These are phyloP conservation scores for Sciurus vulgaris DNA, from an alignment of 2,797 vertebrate species.

Conservation along the genomic window DNA sequence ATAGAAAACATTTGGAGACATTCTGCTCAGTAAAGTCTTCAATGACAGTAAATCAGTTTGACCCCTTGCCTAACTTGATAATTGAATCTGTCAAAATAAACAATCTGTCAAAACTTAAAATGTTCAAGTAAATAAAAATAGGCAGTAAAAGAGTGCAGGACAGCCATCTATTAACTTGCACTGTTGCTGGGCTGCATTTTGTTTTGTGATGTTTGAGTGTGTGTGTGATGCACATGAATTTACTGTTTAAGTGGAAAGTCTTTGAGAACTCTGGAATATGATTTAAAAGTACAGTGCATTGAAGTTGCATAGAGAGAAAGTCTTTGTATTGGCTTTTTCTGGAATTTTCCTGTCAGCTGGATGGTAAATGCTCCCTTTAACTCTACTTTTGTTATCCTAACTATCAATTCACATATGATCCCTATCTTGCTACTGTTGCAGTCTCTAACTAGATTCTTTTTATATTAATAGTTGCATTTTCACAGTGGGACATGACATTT, in stretches of 20 bases:
- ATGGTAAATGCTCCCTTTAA: background rate
- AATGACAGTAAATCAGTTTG: conserved; percentile 14
- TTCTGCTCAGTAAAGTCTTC: conserved; percentile 38
- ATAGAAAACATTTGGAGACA: conserved; percentile 13
- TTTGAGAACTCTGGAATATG: background rate
- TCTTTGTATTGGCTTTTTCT: background rate
- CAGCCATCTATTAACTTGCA: background rate
- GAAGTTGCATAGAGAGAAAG: background rate
- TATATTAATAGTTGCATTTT: conserved; percentile 35
- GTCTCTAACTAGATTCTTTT: conserved; percentile 53
- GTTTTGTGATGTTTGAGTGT: background rate
- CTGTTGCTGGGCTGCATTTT: background rate
- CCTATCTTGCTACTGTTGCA: background rate
- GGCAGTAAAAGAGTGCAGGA: background rate
- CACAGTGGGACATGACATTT: conserved; percentile 52
- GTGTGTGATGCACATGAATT: background rate
- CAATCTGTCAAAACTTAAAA: conserved; percentile 28
- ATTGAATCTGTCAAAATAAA: conserved; percentile 54
- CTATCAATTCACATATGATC: conserved; percentile 7
- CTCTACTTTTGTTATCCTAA: conserved; percentile 53
- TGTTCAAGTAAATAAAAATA: background rate
- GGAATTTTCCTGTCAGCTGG: background rate
- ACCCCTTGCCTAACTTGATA: background rate
- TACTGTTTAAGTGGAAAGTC: background rate
- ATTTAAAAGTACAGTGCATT: background rate